Percentiles rank a stretch among this genome's conserved stretches.
phyloP scores from a whole-genome alignment of 2,113 vertebrate species.

The Condylura cristata region DNA sequence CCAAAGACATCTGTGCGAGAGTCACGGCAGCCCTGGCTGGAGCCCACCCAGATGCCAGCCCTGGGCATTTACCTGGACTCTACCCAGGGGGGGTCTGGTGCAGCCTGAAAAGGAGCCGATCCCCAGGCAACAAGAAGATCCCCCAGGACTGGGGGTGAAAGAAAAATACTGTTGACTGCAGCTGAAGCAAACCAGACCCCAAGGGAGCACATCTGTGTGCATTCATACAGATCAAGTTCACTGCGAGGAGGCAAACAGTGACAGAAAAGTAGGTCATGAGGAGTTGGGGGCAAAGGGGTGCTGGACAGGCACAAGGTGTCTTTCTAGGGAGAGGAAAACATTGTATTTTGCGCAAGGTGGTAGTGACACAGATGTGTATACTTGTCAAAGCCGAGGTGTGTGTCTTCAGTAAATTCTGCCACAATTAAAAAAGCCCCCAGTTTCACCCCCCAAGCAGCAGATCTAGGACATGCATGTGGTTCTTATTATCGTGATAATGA shows the following conservation, averaged over 20 bases:
- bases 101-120: not conserved
- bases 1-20: not conserved
- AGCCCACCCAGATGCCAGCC: not conserved
- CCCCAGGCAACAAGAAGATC: no score
- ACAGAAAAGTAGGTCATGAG: no score
- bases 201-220: not conserved
- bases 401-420: not conserved
- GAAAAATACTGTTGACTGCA: not conserved
- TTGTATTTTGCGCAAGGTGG: not conserved
- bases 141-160: accelerated
- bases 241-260: not conserved
- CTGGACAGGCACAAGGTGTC: not conserved
- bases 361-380: not conserved
- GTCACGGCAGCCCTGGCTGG: not conserved
- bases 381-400: not conserved
- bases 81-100: not conserved
- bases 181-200: not conserved
- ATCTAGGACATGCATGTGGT: not conserved
- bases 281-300: no score
- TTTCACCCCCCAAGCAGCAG: not conserved
- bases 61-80: accelerated
- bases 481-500: not conserved
- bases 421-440: accelerated
- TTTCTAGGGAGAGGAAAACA: not conserved
- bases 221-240: not conserved